phyloP scores from a whole-genome alignment of 2,797 vertebrate genomes.

The Paguma larvata region DNA sequence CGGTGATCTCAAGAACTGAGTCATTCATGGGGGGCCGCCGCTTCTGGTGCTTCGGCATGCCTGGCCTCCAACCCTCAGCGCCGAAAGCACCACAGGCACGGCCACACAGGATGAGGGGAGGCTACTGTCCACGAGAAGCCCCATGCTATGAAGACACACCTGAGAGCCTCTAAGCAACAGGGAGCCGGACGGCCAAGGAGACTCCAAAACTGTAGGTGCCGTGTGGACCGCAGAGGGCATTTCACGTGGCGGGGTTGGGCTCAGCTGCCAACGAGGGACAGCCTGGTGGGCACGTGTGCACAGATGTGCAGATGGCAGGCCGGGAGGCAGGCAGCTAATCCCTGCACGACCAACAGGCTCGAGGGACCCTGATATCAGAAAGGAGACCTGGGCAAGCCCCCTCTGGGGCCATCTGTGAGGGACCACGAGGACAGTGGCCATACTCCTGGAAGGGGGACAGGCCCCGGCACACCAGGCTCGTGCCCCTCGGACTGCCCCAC shows the following conservation, averaged over 20 bases:
- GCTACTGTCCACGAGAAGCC: not conserved
- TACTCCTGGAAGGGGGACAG: not conserved
- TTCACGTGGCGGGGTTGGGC: too few relatives aligned
- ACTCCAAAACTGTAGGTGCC: not conserved
- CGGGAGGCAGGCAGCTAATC: too few relatives aligned
- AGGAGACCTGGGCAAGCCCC: not conserved
- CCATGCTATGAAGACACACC: not conserved
- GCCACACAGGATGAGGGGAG: too few relatives aligned
- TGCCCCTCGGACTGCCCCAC: accelerated
- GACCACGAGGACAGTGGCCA: not conserved
- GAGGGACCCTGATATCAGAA: not conserved
- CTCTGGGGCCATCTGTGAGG: not conserved
- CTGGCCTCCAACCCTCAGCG: not conserved
- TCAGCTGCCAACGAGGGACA: too few relatives aligned
- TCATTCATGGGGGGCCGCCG: not conserved
- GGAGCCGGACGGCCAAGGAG: not conserved
- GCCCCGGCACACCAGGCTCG: too few relatives aligned
- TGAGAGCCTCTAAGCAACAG: too few relatives aligned
- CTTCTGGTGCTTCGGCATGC: not conserved
- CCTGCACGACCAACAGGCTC: too few relatives aligned
- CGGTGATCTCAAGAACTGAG: too few relatives aligned
- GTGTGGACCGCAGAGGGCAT: not conserved
- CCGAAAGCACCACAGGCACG: not conserved
- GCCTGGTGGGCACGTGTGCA: not conserved
- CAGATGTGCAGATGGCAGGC: not conserved